Percentiles rank a stretch among this genome's conserved stretches.
These are phyloP conservation scores for Anadara kagoshimensis DNA, from an alignment of 1,140 invertebrate species.

Conservation along the genomic window DNA sequence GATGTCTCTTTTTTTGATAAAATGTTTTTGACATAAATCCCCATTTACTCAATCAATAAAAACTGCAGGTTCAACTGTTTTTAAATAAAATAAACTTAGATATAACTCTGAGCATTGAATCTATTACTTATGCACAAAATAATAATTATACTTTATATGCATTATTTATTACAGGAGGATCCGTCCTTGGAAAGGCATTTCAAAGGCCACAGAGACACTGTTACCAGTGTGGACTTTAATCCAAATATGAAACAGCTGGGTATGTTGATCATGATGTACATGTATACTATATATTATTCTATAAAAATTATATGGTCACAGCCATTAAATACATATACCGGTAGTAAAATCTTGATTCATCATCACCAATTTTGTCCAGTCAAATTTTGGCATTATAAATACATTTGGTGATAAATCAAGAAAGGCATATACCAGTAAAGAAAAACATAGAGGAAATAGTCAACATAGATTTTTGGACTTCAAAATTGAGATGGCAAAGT, in stretches of 20 bases:
- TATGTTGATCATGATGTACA: constrained; percentile 41
- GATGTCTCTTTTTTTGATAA: too few species aligned
- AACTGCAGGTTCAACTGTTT: background rate
- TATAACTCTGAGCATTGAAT: background rate
- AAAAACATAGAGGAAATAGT: too few species aligned
- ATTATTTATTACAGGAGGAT: constrained; percentile 64
- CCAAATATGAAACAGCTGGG: constrained; percentile 84
- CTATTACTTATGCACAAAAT: background rate
- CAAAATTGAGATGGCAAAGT: too few species aligned
- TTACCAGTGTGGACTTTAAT: constrained; percentile 86
- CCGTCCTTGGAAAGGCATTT: constrained; percentile 85
- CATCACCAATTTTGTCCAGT: too few species aligned
- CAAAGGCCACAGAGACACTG: constrained; percentile 83
- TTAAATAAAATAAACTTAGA: background rate
- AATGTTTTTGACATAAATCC: too few species aligned
- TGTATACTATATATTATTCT: too few species aligned
- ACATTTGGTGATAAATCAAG: too few species aligned
- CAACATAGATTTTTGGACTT: too few species aligned
- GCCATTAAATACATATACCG: background rate
- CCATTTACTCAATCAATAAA: too few species aligned
- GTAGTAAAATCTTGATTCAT: background rate
- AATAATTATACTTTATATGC: background rate
- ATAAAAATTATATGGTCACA: too few species aligned
- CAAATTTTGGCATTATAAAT: too few species aligned
- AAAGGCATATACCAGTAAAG: too few species aligned